These are phyloP conservation scores for Arothron firmamentum DNA, from an alignment of 2,113 vertebrate genomes.

Conservation along the genomic window DNA sequence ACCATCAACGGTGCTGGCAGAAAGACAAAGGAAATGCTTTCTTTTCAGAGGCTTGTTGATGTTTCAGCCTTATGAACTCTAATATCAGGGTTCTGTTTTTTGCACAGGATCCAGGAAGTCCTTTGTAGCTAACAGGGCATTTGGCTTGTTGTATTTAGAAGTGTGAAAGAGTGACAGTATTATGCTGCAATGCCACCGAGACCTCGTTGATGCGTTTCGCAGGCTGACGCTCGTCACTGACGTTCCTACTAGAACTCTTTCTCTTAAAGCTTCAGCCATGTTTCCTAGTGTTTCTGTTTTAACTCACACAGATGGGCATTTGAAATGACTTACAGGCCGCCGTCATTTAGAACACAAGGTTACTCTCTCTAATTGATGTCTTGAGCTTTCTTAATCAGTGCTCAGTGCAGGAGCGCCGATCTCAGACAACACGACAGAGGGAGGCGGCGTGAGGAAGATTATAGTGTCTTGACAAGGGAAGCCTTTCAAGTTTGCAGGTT, in stretches of 20 bases:
- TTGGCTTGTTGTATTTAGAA: too few species aligned
- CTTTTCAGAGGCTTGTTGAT: too few species aligned
- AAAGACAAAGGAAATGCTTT: too few species aligned
- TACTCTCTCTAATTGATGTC: slow-evolving; percentile 60
- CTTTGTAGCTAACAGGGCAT: too few species aligned
- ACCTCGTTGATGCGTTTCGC: too few species aligned
- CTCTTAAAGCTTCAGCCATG: background rate
- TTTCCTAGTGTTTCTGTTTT: background rate
- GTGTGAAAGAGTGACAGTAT: too few species aligned
- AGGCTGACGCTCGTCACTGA: too few species aligned
- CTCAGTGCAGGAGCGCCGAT: slow-evolving; percentile 41
- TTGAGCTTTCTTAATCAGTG: slow-evolving; percentile 49
- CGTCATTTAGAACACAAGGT: slow-evolving; percentile 37
- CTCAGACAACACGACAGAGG: slow-evolving; percentile 16
- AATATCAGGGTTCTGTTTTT: too few species aligned
- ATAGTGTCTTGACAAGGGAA: slow-evolving; percentile 64
- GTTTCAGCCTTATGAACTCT: too few species aligned
- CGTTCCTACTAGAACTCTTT: background rate
- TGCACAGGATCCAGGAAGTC: too few species aligned
- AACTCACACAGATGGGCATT: background rate
- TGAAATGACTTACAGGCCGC: slow-evolving; percentile 16
- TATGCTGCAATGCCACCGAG: too few species aligned
- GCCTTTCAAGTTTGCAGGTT: slow-evolving; percentile 72
- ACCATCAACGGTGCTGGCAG: too few species aligned
- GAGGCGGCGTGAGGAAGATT: slow-evolving; percentile 54